phyloP scores from a whole-genome alignment of 1,140 invertebrate species.

The Aradophagus sp. region DNA sequence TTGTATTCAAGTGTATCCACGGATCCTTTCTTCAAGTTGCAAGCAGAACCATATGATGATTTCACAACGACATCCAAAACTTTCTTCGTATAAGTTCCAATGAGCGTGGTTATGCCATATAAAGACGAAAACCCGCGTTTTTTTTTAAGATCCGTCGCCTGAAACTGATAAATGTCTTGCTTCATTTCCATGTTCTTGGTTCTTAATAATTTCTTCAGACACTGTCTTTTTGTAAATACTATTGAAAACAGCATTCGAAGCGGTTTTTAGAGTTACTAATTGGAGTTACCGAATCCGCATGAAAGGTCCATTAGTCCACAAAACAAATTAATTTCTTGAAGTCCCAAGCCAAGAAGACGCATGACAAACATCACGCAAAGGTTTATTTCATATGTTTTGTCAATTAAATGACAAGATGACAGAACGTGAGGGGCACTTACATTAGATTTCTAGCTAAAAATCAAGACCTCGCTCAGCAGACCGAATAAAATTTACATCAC shows the following conservation, averaged over 20 bases:
- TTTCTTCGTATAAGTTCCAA: conserved; percentile 18
- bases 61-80: conserved; percentile 16
- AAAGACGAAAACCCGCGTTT: conserved; percentile 17
- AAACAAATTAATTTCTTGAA: conserved; percentile 17
- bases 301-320: conserved; percentile 17
- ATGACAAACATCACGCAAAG: conserved; percentile 21
- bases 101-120: not conserved
- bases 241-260: conserved; percentile 14
- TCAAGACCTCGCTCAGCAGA: too few relatives aligned
- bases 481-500: too few relatives aligned
- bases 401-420: conserved; percentile 10
- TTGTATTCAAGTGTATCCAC: conserved; percentile 7
- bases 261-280: conserved; percentile 15
- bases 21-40: conserved; percentile 11
- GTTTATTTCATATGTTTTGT: conserved; percentile 19
- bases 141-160: conserved; percentile 19
- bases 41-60: conserved; percentile 9
- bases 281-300: conserved; percentile 9
- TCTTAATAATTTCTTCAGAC: conserved; percentile 17
- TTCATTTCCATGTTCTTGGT: conserved; percentile 18
- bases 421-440: too few relatives aligned
- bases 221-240: conserved; percentile 15
- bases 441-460: too few relatives aligned
- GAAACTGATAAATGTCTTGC: conserved; percentile 15
- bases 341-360: conserved; percentile 14